These are phyloP conservation scores for Burhinus bistriatus DNA, from an alignment of 2,113 vertebrate species.

Conservation along the genomic window DNA sequence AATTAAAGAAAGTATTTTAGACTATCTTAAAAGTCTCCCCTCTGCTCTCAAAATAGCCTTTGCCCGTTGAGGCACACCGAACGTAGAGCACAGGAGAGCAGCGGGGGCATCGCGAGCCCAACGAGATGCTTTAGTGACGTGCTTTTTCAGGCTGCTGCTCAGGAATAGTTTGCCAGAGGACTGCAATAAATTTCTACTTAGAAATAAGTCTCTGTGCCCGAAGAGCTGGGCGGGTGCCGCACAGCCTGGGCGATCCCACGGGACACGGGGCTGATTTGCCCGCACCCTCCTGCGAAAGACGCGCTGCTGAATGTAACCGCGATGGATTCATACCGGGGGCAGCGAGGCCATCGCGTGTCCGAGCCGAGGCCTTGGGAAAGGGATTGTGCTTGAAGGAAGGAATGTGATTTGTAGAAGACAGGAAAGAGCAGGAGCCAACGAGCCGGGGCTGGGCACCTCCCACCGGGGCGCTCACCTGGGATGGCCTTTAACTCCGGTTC, in stretches of 20 bases:
- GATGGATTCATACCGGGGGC: not conserved
- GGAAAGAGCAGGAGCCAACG: not conserved
- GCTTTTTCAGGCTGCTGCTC: not conserved
- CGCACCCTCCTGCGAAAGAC: rapidly evolving
- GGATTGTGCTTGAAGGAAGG: not conserved
- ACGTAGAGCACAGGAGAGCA: not conserved
- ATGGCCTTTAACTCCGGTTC: rapidly evolving
- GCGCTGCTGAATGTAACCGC: rapidly evolving
- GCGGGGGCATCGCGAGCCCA: not conserved
- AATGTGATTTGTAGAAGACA: rapidly evolving
- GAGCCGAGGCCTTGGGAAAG: not conserved
- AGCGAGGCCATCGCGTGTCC: not conserved
- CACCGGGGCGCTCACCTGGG: not conserved
- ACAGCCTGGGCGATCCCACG: rapidly evolving
- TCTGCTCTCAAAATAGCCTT: not conserved
- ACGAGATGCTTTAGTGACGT: rapidly evolving
- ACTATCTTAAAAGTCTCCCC: not conserved
- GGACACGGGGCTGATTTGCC: rapidly evolving
- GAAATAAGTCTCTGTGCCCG: not conserved
- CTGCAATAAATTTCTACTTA: rapidly evolving
- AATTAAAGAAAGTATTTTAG: slow-evolving; percentile 21
- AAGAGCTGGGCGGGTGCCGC: not conserved
- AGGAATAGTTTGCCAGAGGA: not conserved
- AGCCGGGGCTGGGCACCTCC: not conserved
- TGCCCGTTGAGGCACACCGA: not conserved